Base-by-base conservation (phyloP, 1,140 invertebrate species). In the Centruroides sculpturatus region DNA sequence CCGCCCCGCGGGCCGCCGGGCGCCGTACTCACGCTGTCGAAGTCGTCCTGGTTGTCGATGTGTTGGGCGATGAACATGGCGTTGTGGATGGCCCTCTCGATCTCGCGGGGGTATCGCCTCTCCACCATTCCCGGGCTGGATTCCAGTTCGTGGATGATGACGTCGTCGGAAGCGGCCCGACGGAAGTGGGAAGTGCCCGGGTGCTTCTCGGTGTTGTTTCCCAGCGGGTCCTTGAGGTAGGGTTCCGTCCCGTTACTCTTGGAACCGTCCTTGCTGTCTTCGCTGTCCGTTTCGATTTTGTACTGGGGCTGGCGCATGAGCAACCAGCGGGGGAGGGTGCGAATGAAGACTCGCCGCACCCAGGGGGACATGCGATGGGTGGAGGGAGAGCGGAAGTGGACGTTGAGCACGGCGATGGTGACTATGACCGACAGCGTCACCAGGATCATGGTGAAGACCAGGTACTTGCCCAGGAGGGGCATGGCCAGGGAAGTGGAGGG, bases 361-460 rank as follows among this genome's bases (percentile, higher is more conserved):
- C 90, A 94, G 10, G 85, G 87, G 35, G 87, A 57, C 67, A 96
- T 89, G 67, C 85, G 85, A 77, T 99, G 95, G 35, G 95, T 98
- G 12, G 97, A 92, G 35, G 96, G 95, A 52, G 93, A 97, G 71
- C 96, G 86, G 79, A 98, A 99, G 78, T 99, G 98, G 59, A 99
- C 88, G 77, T 99, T 99, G 63, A 99, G 81, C 68, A 99, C 93
- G 66, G 91, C 88, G 70, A 99, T 98, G 67, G 96, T 98, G 62
- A 97, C 89, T 62, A 99, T 86, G 69, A 99, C 95, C 58, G 94
- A 98, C 55, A 97, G 78, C 47, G 95, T 98, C 65, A 99, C 95
- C 69, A 99, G 82, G 71, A 98, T 92, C 93, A 99, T 98, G 50
- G 96, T 99, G 77, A 99, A 99, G 34, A 99, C 78, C 89, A 74